Conservation (phyloP, 2,797 vertebrate genomes). For the Sylvia borin region DNA sequence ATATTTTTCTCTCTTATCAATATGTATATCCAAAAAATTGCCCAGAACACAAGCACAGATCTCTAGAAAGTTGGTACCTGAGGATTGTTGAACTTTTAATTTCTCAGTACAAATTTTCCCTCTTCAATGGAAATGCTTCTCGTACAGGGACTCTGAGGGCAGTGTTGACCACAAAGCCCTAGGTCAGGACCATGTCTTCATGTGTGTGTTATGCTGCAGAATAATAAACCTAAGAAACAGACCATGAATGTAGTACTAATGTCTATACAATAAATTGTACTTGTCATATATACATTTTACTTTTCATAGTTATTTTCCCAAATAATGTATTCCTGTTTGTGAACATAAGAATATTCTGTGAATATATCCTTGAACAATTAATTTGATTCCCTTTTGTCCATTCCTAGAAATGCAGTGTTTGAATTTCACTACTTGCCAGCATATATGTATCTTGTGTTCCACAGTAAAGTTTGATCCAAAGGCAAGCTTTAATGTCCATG, state of each 20-base stretch:
- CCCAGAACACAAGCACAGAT: neutral
- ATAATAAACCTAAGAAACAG: neutral
- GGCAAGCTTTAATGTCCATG: neutral
- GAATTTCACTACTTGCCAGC: neutral
- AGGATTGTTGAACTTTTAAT: neutral
- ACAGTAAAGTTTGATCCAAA: neutral
- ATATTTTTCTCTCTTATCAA: neutral
- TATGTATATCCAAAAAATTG: neutral
- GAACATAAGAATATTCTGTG: neutral
- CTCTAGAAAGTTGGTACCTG: neutral
- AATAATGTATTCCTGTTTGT: neutral
- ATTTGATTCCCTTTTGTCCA: neutral
- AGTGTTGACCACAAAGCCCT: neutral
- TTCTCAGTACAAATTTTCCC: neutral
- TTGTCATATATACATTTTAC: neutral
- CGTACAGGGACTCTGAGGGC: neutral
- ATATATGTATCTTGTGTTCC: neutral
- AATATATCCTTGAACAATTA: neutral
- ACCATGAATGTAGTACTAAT: neutral
- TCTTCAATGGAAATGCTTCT: rapidly evolving
- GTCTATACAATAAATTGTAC: neutral
- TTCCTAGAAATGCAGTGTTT: neutral
- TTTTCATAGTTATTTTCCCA: neutral
- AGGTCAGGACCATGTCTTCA: neutral
- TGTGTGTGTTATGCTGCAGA: neutral